Conservation (phyloP, 2,113 vertebrate species). For the Nipponia nippon region DNA sequence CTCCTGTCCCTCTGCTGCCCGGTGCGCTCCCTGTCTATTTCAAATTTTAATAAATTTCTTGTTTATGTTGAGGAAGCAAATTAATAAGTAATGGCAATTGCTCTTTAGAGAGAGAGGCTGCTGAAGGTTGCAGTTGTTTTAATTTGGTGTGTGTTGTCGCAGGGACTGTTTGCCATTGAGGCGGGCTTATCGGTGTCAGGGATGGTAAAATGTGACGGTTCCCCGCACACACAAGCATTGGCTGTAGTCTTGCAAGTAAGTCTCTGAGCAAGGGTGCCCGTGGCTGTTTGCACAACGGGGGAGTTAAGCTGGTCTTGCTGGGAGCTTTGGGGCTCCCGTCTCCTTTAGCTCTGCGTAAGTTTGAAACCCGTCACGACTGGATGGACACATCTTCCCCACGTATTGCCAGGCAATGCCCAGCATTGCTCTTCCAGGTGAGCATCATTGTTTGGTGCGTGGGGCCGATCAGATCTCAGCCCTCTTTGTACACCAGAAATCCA, state of each 20-base stretch:
- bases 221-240: neutral
- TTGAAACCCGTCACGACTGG: neutral
- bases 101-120: neutral
- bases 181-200: rapidly evolving
- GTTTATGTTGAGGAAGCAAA: slow-evolving; percentile 11
- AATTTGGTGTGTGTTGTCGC: neutral
- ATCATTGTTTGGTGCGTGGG: rapidly evolving
- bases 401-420: neutral
- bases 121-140: neutral
- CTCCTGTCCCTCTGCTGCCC: neutral
- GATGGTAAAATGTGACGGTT: rapidly evolving
- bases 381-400: neutral
- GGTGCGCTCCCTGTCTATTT: neutral
- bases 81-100: neutral
- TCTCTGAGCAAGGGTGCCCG: neutral
- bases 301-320: neutral
- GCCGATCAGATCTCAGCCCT: neutral
- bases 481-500: neutral
- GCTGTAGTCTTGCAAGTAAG: neutral
- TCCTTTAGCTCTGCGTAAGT: neutral
- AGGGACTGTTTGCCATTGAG: neutral
- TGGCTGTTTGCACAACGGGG: neutral
- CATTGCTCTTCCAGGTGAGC: rapidly evolving
- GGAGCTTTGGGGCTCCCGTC: neutral
- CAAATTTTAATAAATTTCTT: neutral